Percentiles rank a stretch among this genome's conserved stretches.
Evolutionary conservation across 2,113 vertebrate species (phyloP).

Genomic region (Mesembrinibis cayennensis): DNA sequence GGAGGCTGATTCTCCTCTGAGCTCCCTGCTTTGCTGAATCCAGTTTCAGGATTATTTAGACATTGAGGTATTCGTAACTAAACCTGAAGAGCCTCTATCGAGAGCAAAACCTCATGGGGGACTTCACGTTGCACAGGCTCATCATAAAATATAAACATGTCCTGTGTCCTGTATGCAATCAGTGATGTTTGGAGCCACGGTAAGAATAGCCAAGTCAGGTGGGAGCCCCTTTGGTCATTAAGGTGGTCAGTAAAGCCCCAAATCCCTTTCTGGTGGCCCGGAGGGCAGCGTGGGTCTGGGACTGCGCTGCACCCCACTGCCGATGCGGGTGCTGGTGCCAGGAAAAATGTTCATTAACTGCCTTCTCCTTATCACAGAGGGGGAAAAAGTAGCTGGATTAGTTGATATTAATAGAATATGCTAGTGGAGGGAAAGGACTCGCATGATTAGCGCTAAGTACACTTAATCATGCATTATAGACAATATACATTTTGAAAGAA

Average conservation of each 20-base stretch:
- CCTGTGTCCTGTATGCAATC: not conserved
- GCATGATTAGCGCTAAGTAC: constrained; percentile 26
- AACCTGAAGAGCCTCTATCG: not conserved
- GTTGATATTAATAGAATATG: constrained; percentile 14
- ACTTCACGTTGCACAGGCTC: not conserved
- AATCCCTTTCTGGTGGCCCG: not conserved
- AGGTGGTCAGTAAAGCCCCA: not conserved
- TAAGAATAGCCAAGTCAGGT: not conserved
- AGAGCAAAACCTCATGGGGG: not conserved
- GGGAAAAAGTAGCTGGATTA: not conserved
- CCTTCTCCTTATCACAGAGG: not conserved
- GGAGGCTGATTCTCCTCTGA: not conserved
- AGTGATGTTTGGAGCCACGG: not conserved
- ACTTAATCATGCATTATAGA: not conserved
- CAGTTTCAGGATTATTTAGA: not conserved
- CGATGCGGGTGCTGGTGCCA: not conserved
- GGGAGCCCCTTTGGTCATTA: not conserved
- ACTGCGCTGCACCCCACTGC: not conserved
- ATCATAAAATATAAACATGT: not conserved
- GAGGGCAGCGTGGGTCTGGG: rapidly evolving
- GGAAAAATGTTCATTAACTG: not conserved
- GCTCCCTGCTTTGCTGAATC: not conserved
- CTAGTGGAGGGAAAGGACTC: not conserved
- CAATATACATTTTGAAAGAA: not conserved
- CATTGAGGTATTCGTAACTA: not conserved